Conservation (phyloP, 1,140 invertebrate genomes). For the Trichogramma pretiosum region DNA sequence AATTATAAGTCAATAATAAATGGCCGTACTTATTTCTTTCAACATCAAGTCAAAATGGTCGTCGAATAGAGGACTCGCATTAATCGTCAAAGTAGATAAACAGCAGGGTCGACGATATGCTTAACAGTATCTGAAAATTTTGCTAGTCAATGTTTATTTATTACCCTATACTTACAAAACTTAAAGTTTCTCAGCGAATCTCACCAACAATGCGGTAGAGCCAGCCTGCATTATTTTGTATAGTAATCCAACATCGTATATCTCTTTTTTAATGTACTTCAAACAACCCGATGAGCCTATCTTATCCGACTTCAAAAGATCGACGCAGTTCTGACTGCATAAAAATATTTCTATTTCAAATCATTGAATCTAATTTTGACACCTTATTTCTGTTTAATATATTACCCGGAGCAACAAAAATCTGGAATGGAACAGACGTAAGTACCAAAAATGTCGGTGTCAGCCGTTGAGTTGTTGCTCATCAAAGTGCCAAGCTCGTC, state of each 20-base stretch:
- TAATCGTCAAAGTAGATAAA: background rate
- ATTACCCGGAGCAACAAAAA: conserved; percentile 9
- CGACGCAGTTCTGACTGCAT: background rate
- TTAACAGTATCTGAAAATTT: conserved; percentile 7
- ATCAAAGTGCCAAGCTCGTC: background rate
- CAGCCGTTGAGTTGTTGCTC: background rate
- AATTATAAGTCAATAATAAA: conserved; percentile 32
- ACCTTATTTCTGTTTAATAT: background rate
- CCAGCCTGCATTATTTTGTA: conserved; percentile 9
- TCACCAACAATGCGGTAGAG: background rate
- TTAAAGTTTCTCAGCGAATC: background rate
- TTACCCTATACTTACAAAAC: background rate
- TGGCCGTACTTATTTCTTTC: background rate
- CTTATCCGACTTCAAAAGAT: background rate
- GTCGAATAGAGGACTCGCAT: background rate
- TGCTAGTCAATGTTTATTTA: too few relatives aligned
- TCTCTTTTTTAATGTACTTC: conserved; percentile 1
- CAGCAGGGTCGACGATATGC: background rate
- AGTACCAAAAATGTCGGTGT: conserved; percentile 1
- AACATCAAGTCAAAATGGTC: background rate
- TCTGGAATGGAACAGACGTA: conserved; percentile 8
- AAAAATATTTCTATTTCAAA: background rate
- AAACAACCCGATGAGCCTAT: conserved; percentile 1
- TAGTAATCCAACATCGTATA: conserved; percentile 7
- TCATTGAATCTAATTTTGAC: background rate